Conservation (phyloP, 92 coral and sea anemone genomes). For the Phymanthus crucifer region DNA sequence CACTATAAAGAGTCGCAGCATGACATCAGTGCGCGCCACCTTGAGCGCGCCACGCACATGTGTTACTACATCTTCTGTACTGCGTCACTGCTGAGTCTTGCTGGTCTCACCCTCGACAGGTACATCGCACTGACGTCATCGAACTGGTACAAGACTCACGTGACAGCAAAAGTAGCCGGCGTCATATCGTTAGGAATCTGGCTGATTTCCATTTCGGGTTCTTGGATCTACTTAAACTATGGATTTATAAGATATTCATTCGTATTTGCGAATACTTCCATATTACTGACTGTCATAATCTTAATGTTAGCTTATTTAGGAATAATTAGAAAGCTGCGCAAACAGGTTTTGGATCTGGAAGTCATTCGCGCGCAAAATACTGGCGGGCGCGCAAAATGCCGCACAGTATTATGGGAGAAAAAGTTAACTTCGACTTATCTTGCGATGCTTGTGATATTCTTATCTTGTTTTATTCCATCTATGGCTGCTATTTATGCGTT, state of each 20-base stretch:
- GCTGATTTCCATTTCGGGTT: constrained; percentile 49
- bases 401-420: constrained; percentile 47
- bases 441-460: constrained; percentile 33
- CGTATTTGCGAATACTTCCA: constrained; percentile 61
- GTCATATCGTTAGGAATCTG: constrained; percentile 36
- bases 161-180: constrained; percentile 40
- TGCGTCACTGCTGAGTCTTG: constrained; percentile 63
- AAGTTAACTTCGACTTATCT: constrained; percentile 49
- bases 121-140: constrained; percentile 63
- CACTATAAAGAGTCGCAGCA: constrained; percentile 53
- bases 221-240: constrained; percentile 53
- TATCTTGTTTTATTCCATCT: constrained; percentile 42
- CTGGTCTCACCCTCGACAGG: constrained; percentile 61
- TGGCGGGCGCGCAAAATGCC: constrained; percentile 10
- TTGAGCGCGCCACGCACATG: constrained; percentile 39
- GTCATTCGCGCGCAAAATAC: constrained; percentile 35
- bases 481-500: constrained; percentile 41
- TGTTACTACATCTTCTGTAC: constrained; percentile 59
- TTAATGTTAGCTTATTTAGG: constrained; percentile 41
- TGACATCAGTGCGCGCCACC: constrained; percentile 13
- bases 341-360: constrained; percentile 34
- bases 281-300: constrained; percentile 46
- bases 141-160: constrained; percentile 44
- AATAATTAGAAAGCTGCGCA: constrained; percentile 36
- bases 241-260: constrained; percentile 61